Percentiles rank a stretch among this genome's conserved stretches.
Evolutionary conservation across 2,113 vertebrate species (phyloP).

Genomic region (Gavialis gangeticus): DNA sequence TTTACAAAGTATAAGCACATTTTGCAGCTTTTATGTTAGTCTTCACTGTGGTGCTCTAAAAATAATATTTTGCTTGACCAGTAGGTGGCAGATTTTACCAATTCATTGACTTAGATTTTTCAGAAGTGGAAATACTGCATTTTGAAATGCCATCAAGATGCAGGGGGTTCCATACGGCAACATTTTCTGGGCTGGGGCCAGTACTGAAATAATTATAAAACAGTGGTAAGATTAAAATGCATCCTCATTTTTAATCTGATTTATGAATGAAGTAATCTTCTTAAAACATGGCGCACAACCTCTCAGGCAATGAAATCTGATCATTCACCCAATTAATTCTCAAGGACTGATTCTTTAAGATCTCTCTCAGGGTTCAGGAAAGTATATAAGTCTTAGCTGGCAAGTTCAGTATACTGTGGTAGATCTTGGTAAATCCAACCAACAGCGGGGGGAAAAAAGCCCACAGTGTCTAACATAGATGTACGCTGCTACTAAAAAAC

Average conservation of each 20-base stretch:
- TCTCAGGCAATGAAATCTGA: slow-evolving; percentile 10
- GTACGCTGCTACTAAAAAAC: background rate
- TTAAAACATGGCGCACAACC: background rate
- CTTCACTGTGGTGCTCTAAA: background rate
- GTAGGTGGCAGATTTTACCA: slow-evolving; percentile 83
- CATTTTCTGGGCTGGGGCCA: background rate
- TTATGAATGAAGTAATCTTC: slow-evolving; percentile 2
- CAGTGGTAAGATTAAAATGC: background rate
- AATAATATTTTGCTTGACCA: slow-evolving; percentile 59
- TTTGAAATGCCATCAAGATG: background rate
- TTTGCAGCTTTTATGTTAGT: background rate
- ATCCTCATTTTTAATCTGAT: background rate
- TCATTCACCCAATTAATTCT: background rate
- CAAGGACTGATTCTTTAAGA: background rate
- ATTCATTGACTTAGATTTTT: slow-evolving; percentile 25
- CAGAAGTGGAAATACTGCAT: background rate
- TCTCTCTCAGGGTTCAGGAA: slow-evolving; percentile 9
- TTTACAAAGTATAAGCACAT: background rate
- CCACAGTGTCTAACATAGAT: background rate
- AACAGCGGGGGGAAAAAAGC: background rate
- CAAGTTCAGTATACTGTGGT: background rate
- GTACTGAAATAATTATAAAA: slow-evolving; percentile 1
- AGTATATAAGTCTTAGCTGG: background rate
- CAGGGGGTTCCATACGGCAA: slow-evolving; percentile 32
- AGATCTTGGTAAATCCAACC: background rate